Conservation (phyloP, 2,888 invertebrate species). For the Sinelater perroti region DNA sequence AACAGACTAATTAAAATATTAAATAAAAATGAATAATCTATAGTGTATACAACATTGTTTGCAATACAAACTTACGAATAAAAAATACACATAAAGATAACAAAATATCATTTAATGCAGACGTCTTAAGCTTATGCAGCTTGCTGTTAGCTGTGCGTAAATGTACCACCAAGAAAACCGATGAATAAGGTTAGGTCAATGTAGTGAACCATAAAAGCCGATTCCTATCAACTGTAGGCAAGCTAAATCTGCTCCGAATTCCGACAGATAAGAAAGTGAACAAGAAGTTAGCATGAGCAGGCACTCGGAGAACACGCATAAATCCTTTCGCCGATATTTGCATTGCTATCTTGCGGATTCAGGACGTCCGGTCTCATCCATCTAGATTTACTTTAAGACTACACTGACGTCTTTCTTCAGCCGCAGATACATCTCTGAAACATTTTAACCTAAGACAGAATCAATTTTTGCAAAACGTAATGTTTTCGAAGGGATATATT, state of each 20-base stretch:
- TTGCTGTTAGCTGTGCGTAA: no score
- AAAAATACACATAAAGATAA: no score
- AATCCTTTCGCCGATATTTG: constrained; percentile 44
- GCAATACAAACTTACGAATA: no score
- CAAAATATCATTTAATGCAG: no score
- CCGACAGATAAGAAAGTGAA: constrained; percentile 29
- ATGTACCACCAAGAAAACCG: no score
- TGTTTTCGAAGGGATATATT: no score
- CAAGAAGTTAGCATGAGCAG: constrained; percentile 26
- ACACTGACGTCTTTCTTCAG: constrained; percentile 28
- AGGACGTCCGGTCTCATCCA: constrained; percentile 47
- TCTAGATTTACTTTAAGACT: constrained; percentile 45
- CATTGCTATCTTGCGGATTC: constrained; percentile 47
- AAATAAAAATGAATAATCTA: no score
- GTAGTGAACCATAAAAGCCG: background rate
- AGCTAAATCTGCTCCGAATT: constrained; percentile 12
- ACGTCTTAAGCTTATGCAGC: no score
- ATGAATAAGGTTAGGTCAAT: background rate
- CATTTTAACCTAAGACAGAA: constrained; percentile 15
- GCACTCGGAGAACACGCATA: constrained; percentile 31
- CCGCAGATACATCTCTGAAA: constrained; percentile 21
- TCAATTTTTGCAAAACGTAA: no score
- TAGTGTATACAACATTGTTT: no score
- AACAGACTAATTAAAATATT: no score
- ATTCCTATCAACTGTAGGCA: background rate